Evolutionary conservation across 64 coral and sea anemone genomes (phyloP), one percentile per base, ranked within the genome.

Genomic region (Astreopora myriophthalma): DNA sequence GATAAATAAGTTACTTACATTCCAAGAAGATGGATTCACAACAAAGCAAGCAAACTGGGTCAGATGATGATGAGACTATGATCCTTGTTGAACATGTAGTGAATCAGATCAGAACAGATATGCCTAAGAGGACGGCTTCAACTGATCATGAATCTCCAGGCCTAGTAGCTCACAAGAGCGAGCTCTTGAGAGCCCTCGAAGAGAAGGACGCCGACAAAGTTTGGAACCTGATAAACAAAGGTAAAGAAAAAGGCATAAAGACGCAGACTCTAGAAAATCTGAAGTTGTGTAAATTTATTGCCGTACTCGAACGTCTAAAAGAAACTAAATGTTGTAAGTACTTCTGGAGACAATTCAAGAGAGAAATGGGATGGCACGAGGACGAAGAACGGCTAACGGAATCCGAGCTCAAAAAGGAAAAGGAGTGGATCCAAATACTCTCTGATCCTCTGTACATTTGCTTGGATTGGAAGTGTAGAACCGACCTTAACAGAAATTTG

Each of bases 371-470:
- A 32, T 69, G 66, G 27, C 26, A 30, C 28, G 27, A 52, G 12
- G 19, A 34, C 13, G 48, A 69, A 33, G 6, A 69, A 7, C 27
- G 3, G 6, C 10, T 6, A 13, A 69, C 28, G 49, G 49, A 80
- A 58, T 19, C 52, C 10, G 5, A 30, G 19, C 27, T 28, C 76
- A 48, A 80, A 57, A 16, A 80, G 31, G 76, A 80, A 20, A 26
- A 22, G 20, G 5, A 33, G 19, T 58, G 29, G 48, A 55, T 80
- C 5, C 17, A 60, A 32, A 60, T 80, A 22, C 76, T 58, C 49
- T 52, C 76, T 29, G 29, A 58, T 29, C 76, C 76, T 27, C 76
- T 80, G 27, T 80, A 80, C 44, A 80, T 80, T 11, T 6, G 76
- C 28, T 34, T 80, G 27, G 30, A 80, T 3, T 80, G 76, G 76